Conservation (phyloP, 2,888 invertebrate genomes). For the Myathropa florea region DNA sequence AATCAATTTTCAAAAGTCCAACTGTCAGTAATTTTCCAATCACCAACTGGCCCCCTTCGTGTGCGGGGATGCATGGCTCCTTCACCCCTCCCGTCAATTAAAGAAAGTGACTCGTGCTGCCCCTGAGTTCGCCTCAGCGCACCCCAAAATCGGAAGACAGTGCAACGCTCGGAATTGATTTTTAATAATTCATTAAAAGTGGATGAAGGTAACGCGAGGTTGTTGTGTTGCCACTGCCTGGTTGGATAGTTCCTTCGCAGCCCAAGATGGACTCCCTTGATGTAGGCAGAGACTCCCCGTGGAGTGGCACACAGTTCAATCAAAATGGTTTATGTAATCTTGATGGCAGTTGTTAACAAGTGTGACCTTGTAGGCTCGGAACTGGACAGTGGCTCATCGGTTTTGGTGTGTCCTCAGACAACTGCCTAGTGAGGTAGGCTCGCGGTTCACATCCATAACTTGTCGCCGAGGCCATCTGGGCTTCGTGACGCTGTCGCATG, state of each 20-base stretch:
- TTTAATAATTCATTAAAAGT: slow-evolving; percentile 69
- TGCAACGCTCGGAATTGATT: slow-evolving; percentile 63
- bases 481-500: slow-evolving; percentile 42
- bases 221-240: background rate
- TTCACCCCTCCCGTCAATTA: slow-evolving; percentile 20
- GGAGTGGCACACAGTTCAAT: background rate
- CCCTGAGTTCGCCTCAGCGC: background rate
- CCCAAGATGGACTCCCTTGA: slow-evolving; percentile 34
- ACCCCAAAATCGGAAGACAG: slow-evolving; percentile 8
- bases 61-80: background rate
- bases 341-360: slow-evolving; percentile 31
- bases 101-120: slow-evolving; percentile 55
- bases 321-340: slow-evolving; percentile 32
- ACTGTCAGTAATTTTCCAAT: slow-evolving; percentile 36
- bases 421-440: slow-evolving; percentile 47
- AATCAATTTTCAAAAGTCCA: slow-evolving; percentile 14
- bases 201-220: slow-evolving; percentile 58
- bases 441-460: slow-evolving; percentile 5
- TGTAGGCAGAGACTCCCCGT: slow-evolving; percentile 2
- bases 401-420: slow-evolving; percentile 49
- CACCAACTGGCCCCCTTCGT: slow-evolving; percentile 3
- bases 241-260: slow-evolving; percentile 6
- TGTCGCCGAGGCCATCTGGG: background rate
- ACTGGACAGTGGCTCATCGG: slow-evolving; percentile 31
- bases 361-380: slow-evolving; percentile 44